Evolutionary conservation across 2,797 vertebrate species (phyloP), one percentile per base, ranked within the genome.

Genomic region (Mus caroli): DNA sequence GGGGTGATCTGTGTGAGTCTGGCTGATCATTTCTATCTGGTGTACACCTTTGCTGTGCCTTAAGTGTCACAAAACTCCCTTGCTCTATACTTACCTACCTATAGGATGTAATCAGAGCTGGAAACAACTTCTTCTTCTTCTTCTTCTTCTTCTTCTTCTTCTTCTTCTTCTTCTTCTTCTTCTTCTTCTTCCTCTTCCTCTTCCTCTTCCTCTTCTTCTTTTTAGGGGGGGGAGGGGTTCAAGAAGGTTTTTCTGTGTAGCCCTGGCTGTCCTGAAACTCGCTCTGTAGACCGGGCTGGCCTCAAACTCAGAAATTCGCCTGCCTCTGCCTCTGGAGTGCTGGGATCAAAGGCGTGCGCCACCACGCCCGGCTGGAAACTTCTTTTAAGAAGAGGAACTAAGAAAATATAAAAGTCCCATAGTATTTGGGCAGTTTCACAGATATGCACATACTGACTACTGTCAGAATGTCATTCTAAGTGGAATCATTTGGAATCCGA

Each of bases 381-480:
- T 93, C 46, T 94, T 20, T 77, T 86, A 85, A 93, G 62, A 94
- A 86, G 24, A 87, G 28, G 20, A 85, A 60, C 10, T 31, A 91
- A 88, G 67, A 91, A 95, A 87, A 90, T 62, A 79, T 69, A 71
- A 50, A 40, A 76, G 71, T 80, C 34, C 37, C 60, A 46, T 91
- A 10, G 62, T 89, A 78, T 13, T 43, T 77, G 40, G 93, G 34
- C 7, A 78, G n/a, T 91, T 92, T 92, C 22, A 67, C 17, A 40
- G 50, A 20, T 24, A 28, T 40, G 54, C 37, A 50, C 56, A 54
- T 69, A 56, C 37, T 64, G 85, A 86, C 67, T 56, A 71, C 43
- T 46, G 3, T 73, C n/a, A 46, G n/a, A 82, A 13, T 2, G 4
- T 43, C 78, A 20, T 37, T 76, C 77, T 87, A 87, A 78, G 13